These are phyloP conservation scores for Lacerta bilineata DNA, from an alignment of 2,797 vertebrate species.

Conservation along the genomic window DNA sequence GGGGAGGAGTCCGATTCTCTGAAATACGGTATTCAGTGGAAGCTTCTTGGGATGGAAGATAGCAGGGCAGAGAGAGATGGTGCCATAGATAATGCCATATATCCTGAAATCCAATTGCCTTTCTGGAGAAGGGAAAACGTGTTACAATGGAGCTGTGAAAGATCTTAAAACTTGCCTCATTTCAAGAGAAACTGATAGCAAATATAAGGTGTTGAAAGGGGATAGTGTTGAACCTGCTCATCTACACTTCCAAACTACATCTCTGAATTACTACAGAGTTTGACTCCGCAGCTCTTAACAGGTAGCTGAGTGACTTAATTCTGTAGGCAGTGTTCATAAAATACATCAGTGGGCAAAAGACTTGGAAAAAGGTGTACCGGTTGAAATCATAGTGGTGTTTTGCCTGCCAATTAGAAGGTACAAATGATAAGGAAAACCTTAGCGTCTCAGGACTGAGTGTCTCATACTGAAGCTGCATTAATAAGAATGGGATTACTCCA, in stretches of 20 bases:
- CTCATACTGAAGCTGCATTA: too few species aligned
- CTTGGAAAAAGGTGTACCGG: too few species aligned
- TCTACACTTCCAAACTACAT: constrained; percentile 32
- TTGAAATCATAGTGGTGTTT: too few species aligned
- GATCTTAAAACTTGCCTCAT: constrained; percentile 38
- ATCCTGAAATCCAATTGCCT: constrained; percentile 32
- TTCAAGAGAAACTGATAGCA: constrained; percentile 50
- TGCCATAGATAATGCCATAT: constrained; percentile 30
- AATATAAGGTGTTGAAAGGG: constrained; percentile 43
- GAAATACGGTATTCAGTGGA: constrained; percentile 32
- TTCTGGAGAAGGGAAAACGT: constrained; percentile 54
- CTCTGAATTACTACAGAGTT: constrained; percentile 33
- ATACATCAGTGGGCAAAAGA: too few species aligned
- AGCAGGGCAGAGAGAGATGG: constrained; percentile 18
- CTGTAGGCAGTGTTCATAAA: too few species aligned
- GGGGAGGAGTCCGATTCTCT: constrained; percentile 50
- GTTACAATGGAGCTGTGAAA: constrained; percentile 47
- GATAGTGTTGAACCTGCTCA: constrained; percentile 31
- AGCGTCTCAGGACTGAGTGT: too few species aligned
- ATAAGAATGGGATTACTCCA: too few species aligned
- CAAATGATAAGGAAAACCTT: too few species aligned
- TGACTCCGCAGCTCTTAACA: constrained; percentile 20
- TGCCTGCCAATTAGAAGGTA: too few species aligned
- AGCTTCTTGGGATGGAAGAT: constrained; percentile 46
- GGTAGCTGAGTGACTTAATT: constrained; percentile 24